These are phyloP conservation scores for Sicus ferrugineus DNA, from an alignment of 2,888 invertebrate genomes.

Conservation along the genomic window DNA sequence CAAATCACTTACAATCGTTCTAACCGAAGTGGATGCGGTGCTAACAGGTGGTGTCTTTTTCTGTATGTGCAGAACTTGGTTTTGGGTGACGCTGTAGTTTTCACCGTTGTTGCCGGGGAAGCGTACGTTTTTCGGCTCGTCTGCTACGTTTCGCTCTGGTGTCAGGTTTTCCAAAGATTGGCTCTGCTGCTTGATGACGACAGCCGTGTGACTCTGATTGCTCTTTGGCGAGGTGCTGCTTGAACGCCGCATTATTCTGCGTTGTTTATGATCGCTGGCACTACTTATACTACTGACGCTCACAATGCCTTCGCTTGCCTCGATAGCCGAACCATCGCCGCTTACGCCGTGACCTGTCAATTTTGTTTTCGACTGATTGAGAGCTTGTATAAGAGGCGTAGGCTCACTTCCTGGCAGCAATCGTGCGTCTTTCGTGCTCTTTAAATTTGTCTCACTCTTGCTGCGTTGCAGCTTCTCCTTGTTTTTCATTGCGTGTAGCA, in stretches of 20 bases:
- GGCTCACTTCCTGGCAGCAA: conserved; percentile 69
- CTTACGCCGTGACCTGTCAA: conserved; percentile 46
- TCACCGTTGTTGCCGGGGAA: conserved; percentile 87
- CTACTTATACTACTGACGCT: conserved; percentile 35
- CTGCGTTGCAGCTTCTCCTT: conserved; percentile 91
- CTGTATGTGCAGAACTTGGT: conserved; percentile 85
- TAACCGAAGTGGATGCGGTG: conserved; percentile 67
- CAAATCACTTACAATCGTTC: conserved; percentile 77
- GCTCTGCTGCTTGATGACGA: conserved; percentile 63
- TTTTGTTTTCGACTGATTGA: conserved; percentile 63
- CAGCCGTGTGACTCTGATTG: conserved; percentile 49
- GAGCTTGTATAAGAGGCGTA: conserved; percentile 70
- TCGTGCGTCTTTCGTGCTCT: conserved; percentile 72
- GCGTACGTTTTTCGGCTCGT: conserved; percentile 77
- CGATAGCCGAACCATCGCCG: conserved; percentile 38
- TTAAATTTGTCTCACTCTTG: conserved; percentile 90
- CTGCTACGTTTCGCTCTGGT: conserved; percentile 59
- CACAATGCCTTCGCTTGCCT: conserved; percentile 36
- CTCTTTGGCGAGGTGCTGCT: conserved; percentile 62
- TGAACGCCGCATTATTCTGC: conserved; percentile 56
- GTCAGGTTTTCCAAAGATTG: conserved; percentile 64
- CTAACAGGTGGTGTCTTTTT: conserved; percentile 64
- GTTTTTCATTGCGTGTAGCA: conserved; percentile 95
- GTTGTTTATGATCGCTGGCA: conserved; percentile 54
- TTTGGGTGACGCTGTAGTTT: conserved; percentile 89